Evolutionary conservation across 2,113 vertebrate species (phyloP).

Genomic region (Gasterosteus nipponicus): DNA sequence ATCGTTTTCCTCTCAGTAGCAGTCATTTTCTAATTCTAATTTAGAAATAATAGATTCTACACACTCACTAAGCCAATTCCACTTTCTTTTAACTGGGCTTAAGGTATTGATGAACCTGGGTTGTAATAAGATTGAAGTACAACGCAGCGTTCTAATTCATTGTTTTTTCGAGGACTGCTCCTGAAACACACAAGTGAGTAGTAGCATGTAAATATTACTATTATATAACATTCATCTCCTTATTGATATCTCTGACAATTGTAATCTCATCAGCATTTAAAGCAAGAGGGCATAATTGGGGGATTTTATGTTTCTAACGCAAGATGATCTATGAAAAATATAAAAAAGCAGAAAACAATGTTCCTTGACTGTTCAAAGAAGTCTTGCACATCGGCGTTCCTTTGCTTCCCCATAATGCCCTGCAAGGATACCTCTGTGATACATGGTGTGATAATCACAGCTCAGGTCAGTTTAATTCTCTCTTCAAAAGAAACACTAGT

Average conservation of each 20-base stretch:
- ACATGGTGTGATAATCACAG: conserved; percentile 28
- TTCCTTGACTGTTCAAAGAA: not conserved
- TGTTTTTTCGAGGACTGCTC: conserved; percentile 30
- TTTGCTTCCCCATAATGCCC: conserved; percentile 1
- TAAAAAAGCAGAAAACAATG: conserved; percentile 31
- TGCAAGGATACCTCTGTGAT: conserved; percentile 7
- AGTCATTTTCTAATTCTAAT: conserved; percentile 19
- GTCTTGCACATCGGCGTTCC: not conserved
- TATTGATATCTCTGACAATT: conserved; percentile 37
- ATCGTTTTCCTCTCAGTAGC: conserved; percentile 11
- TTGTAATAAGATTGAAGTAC: conserved; percentile 31
- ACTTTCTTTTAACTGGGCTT: conserved; percentile 19
- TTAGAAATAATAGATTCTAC: conserved; percentile 18
- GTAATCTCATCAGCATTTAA: conserved; percentile 37
- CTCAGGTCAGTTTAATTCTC: conserved; percentile 29
- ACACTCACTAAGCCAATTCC: not conserved
- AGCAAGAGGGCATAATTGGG: conserved; percentile 23
- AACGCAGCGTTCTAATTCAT: conserved; percentile 27
- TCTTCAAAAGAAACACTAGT: conserved; percentile 20
- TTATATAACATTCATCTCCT: conserved; percentile 56
- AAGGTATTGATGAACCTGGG: conserved; percentile 25
- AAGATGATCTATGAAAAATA: conserved; percentile 21
- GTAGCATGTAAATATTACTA: conserved; percentile 58
- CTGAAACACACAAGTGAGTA: conserved; percentile 30
- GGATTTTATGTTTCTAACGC: conserved; percentile 32